These are phyloP conservation scores for Malurus melanocephalus DNA, from an alignment of 2,113 vertebrate genomes.

Conservation along the genomic window DNA sequence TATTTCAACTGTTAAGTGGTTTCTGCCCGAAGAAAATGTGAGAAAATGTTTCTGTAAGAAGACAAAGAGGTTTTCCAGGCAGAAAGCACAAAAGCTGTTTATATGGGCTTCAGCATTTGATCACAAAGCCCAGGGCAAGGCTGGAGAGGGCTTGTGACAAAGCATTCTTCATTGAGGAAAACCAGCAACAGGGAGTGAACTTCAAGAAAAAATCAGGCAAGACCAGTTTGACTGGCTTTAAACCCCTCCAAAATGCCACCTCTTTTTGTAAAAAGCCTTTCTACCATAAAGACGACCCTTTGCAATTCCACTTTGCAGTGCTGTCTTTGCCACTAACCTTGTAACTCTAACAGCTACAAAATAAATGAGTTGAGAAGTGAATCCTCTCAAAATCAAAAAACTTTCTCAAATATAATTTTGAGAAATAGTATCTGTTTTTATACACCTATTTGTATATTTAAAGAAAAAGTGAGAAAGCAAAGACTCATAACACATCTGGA, in stretches of 20 bases:
- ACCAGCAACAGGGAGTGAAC: neutral
- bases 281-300: neutral
- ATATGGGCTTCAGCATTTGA: conserved; percentile 3
- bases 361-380: neutral
- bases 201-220: neutral
- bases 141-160: conserved; percentile 20
- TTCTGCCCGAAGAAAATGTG: conserved; percentile 37
- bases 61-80: conserved; percentile 42
- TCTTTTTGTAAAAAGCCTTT: neutral
- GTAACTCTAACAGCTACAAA: neutral
- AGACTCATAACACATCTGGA: neutral
- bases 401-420: neutral
- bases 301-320: neutral
- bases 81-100: conserved; percentile 55
- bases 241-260: neutral
- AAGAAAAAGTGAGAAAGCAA: neutral
- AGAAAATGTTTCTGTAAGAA: conserved; percentile 29
- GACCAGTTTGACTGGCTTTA: neutral
- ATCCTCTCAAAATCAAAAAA: neutral
- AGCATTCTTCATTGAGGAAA: conserved; percentile 15
- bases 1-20: conserved; percentile 40
- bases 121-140: conserved; percentile 30
- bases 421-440: neutral
- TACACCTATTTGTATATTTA: neutral
- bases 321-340: neutral